Base-by-base conservation (phyloP, 2,113 vertebrate species). In the Machaerirhynchus nigripectus region DNA sequence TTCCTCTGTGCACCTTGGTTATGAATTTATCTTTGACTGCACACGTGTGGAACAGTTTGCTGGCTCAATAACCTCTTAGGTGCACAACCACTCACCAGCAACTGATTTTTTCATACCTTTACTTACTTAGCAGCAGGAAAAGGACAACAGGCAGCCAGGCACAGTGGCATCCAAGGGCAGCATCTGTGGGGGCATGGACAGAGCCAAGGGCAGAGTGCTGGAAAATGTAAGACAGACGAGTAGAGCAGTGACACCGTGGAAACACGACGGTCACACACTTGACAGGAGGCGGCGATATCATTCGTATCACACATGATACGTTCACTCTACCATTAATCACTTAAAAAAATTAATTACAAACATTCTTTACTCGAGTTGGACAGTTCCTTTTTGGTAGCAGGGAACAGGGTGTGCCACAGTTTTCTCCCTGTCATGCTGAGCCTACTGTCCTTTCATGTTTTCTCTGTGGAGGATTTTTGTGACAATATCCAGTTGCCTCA, bases 161-260 rank as follows among this genome's bases (percentile, higher is more conserved):
- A 96, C 50, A 63, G 33, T 12, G 57, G 53, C 57, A 69, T 57
- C 57, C 87, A 33, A 39, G 65, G 76, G 28, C 88, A 89, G 28
- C 56, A 49, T 49, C 83, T 82, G 40, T 3, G 6, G 80, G 42
- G 30, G 64, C 82, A 65, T 26, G 73, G 91, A 22, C 83, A 70
- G 71, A 77, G 79, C 47, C 80, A 91, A 96, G 95, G 93, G 71
- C 93, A 95, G 47, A 84, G 68, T 6, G 12, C 73, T 90, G 90
- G 73, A 64, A 86, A 81, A 81, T 28, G 64, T 49, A 57, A 78
- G 52, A 44, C 2, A 89, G 55, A 75, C 0, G 0, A 61, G 73
- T 5, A 46, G 33, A 40, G 82, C 68, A 47, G 57, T 42, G 92
- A 70, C 5, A 0, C 22, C 55, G 37, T 57, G 60, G 71, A 53